phyloP scores from a whole-genome alignment of 2,888 invertebrate genomes.

The Nemotelus pantherinus region DNA sequence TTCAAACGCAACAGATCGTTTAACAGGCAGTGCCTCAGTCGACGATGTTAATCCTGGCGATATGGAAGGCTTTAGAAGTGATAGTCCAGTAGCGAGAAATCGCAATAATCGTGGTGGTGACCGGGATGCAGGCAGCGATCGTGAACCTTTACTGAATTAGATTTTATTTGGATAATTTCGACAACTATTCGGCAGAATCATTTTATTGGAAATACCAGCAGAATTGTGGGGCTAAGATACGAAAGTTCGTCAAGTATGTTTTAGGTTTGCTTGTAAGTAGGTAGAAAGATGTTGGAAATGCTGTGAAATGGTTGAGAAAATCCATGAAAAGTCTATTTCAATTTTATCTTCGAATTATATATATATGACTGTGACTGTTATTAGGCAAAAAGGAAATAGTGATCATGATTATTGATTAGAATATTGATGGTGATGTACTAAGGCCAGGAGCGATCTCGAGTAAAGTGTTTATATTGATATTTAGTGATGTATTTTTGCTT shows the following conservation, averaged over 20 bases:
- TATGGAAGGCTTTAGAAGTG: constrained; percentile 1
- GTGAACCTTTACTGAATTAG: constrained; percentile 47
- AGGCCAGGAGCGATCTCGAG: too few species aligned
- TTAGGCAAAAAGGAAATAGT: too few species aligned
- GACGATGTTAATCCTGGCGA: constrained; percentile 50
- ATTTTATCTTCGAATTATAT: too few species aligned
- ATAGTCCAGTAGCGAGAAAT: constrained; percentile 48
- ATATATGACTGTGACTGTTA: too few species aligned
- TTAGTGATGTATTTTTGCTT: too few species aligned
- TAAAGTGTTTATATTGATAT: too few species aligned
- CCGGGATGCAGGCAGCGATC: constrained; percentile 42
- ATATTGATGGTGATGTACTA: too few species aligned
- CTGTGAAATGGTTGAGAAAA: not conserved
- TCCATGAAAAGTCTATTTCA: too few species aligned
- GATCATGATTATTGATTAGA: too few species aligned
- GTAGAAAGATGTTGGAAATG: not conserved
- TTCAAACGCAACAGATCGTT: constrained; percentile 42
- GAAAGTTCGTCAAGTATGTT: not conserved
- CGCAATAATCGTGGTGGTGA: constrained; percentile 49
- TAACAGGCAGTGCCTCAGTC: constrained; percentile 48
- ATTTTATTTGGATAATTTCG: not conserved
- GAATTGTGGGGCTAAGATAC: too few species aligned
- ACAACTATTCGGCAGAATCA: not conserved
- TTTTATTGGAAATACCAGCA: too few species aligned
- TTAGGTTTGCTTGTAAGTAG: constrained; percentile 6